Evolutionary conservation across 64 coral and sea anemone species (phyloP).

Genomic region (Astreopora myriophthalma): DNA sequence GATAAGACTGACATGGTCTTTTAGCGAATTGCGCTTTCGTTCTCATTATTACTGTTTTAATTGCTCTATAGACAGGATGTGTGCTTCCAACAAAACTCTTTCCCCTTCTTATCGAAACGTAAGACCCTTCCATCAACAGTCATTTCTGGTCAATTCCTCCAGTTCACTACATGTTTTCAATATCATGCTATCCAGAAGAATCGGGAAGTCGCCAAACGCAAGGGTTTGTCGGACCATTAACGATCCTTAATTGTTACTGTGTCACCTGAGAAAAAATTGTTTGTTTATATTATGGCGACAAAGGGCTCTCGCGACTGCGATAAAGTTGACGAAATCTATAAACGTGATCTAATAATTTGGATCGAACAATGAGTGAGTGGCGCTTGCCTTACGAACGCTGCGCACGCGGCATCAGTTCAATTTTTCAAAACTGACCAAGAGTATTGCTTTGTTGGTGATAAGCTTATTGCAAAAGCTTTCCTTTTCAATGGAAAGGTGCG

Average conservation of each 20-base stretch:
- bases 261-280: slow-evolving; percentile 33
- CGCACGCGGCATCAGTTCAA: neutral
- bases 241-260: slow-evolving; percentile 46
- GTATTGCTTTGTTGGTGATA: neutral
- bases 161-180: neutral
- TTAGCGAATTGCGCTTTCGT: slow-evolving; percentile 53
- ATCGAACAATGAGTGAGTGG: neutral
- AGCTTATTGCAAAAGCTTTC: slow-evolving; percentile 21
- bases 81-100: slow-evolving; percentile 10
- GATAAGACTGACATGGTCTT: slow-evolving; percentile 50
- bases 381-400: neutral
- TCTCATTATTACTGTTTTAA: slow-evolving; percentile 42
- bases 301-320: slow-evolving; percentile 12
- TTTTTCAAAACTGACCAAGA: neutral
- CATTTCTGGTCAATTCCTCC: neutral
- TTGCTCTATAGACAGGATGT: slow-evolving; percentile 62
- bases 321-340: slow-evolving; percentile 30
- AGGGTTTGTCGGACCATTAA: slow-evolving; percentile 18
- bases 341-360: neutral
- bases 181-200: neutral
- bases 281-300: slow-evolving; percentile 63
- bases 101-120: neutral
- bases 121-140: neutral
- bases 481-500: slow-evolving; percentile 33
- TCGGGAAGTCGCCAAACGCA: neutral